phyloP scores from a whole-genome alignment of 23 tunicate genomes.

The Clavelina lepadiformis region DNA sequence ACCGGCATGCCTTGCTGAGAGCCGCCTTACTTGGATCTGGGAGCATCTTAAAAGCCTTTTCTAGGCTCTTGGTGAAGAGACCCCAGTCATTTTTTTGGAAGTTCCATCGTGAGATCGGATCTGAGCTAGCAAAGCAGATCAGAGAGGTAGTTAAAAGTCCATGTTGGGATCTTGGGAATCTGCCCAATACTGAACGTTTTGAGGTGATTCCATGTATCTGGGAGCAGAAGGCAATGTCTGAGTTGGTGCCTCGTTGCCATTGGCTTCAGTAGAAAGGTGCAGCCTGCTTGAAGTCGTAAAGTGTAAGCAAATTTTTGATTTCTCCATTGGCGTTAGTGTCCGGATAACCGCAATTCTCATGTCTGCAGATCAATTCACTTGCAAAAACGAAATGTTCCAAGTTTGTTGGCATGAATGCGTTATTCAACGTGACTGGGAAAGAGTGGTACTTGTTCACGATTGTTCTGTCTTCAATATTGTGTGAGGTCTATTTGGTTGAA shows the following conservation, averaged over 20 bases:
- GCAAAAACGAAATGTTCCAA: not conserved
- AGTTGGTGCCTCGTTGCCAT: not conserved
- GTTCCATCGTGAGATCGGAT: slow-evolving; percentile 1
- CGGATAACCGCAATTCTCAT: not conserved
- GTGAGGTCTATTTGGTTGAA: not conserved
- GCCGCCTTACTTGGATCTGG: not conserved
- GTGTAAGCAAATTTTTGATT: not conserved
- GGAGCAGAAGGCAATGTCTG: not conserved
- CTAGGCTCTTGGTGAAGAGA: not conserved
- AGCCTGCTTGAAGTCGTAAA: slow-evolving; percentile 2
- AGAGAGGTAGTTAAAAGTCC: not conserved
- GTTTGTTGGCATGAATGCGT: not conserved
- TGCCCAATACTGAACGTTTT: not conserved
- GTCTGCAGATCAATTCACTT: not conserved
- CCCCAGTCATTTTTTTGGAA: slow-evolving; percentile 1
- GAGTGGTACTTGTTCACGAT: not conserved
- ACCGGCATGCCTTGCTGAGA: too few species aligned
- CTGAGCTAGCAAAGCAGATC: not conserved
- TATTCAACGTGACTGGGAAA: not conserved
- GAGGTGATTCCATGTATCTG: not conserved
- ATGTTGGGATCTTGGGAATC: not conserved
- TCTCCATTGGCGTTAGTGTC: slow-evolving; percentile 2
- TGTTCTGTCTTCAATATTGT: too few species aligned
- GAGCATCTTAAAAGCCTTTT: not conserved
- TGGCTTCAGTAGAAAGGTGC: not conserved